phyloP scores from a whole-genome alignment of 2,888 invertebrate genomes.

The Brachypalpus laphriformis region DNA sequence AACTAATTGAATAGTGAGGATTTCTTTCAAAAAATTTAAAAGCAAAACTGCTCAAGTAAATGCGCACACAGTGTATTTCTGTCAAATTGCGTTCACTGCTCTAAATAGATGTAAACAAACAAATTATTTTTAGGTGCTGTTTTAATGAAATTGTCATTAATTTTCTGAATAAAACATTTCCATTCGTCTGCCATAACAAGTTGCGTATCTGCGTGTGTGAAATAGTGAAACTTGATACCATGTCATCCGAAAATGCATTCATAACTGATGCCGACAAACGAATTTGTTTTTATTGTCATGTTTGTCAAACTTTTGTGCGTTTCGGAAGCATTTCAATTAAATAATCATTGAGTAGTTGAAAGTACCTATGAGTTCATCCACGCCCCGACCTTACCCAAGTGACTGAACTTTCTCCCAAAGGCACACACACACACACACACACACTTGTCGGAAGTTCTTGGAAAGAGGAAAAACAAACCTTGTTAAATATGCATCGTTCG shows the following conservation, averaged over 20 bases:
- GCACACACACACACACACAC: too few relatives aligned
- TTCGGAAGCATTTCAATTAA: constrained; percentile 22
- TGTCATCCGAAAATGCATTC: not conserved
- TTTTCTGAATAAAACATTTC: not conserved
- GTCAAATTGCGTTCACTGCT: not conserved
- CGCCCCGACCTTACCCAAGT: constrained; percentile 20
- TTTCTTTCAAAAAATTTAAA: not conserved
- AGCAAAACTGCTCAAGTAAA: not conserved
- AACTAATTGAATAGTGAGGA: too few relatives aligned
- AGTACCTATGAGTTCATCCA: not conserved
- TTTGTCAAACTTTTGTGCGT: too few relatives aligned
- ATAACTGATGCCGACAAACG: not conserved
- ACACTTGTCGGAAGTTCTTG: constrained; percentile 61
- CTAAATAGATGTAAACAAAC: not conserved
- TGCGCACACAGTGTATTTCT: not conserved
- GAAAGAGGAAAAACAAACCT: constrained; percentile 28
- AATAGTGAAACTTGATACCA: not conserved
- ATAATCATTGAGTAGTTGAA: constrained; percentile 17
- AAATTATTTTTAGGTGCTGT: not conserved
- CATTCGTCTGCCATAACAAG: not conserved
- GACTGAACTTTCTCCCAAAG: constrained; percentile 52
- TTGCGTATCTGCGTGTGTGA: not conserved
- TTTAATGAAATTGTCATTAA: not conserved
- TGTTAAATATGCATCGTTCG: constrained; percentile 42
- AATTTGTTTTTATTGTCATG: not conserved